Base-by-base conservation (phyloP, 2,888 invertebrate species). In the Agrochola circellaris region DNA sequence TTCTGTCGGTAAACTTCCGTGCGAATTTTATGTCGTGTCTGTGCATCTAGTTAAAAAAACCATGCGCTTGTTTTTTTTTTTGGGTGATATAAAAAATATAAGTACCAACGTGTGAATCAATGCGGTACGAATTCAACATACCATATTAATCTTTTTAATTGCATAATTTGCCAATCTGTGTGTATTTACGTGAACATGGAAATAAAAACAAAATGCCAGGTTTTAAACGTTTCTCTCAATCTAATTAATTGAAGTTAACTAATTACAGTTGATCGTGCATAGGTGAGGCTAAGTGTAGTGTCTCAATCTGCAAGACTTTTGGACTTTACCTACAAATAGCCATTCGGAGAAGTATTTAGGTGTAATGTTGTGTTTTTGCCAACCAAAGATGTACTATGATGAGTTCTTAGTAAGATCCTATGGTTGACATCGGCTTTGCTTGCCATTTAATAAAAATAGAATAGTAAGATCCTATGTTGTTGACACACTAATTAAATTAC, bases 1-100 rank as follows among this genome's bases (percentile, higher is more conserved):
- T 92, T 91, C 90, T 91, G 73, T 86, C 83, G 70, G 71, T 81
- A 68, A 80, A 90, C 80, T 82, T 94, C 94, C 95, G 95, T 95
- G 96, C 95, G 95, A 95, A 95, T 89, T 91, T 90, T 67, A 71
- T 51, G 69, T 72, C 45, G 70, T 67, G 64, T 58, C 38, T 79
- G 0, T 38, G 78, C 79, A 75, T 81, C 58, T 83, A 75, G 58
- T 71, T 64, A 75, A 73, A 65, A 72, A 48, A 13, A 38, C n/a
- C 26, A 60, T 66, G 42, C 13, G 30, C 5, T 61, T 60, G 62
- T 70, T 76, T 73, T 73, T 67, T 67, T 34, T 34, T 0, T 1
- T n/a, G n/a, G 8, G 3, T 0, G 9, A 5, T 7, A 2, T 30
- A 62, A 45, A 70, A 20, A 20, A 8, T 6, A 23, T 65, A 42